phyloP scores from a whole-genome alignment of 37 sponge, comb jelly and placozoan species.

The Chondrilla cf. caribensis region DNA sequence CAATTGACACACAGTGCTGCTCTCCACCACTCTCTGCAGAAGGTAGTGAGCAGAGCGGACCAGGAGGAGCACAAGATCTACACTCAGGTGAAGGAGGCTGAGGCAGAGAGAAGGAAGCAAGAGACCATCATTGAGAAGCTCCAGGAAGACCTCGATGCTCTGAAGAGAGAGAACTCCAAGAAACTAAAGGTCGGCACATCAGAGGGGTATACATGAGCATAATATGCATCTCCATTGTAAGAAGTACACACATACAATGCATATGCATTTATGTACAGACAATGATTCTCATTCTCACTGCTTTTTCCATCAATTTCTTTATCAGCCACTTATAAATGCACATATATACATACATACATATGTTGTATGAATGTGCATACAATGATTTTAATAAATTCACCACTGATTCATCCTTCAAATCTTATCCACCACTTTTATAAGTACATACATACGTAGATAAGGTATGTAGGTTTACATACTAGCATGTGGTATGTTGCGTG shows the following conservation, averaged over 20 bases:
- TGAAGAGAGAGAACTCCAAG: conserved; percentile 56
- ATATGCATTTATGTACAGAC: neutral
- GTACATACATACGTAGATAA: too few species aligned
- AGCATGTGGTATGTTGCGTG: too few species aligned
- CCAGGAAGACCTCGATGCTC: conserved; percentile 56
- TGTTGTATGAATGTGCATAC: too few species aligned
- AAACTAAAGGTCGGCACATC: conserved; percentile 62
- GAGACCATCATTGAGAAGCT: conserved; percentile 36
- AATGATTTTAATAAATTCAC: too few species aligned
- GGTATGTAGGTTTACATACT: too few species aligned
- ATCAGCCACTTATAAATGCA: too few species aligned
- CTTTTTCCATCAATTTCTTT: too few species aligned
- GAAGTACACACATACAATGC: neutral
- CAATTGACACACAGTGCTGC: too few species aligned
- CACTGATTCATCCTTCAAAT: too few species aligned
- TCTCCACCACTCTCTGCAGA: too few species aligned
- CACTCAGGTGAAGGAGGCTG: conserved; percentile 41
- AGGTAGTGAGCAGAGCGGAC: conserved; percentile 46
- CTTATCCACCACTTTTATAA: too few species aligned
- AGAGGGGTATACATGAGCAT: neutral
- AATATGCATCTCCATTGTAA: neutral
- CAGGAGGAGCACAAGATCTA: conserved; percentile 50
- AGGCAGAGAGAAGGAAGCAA: conserved; percentile 58
- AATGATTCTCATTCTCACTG: neutral
- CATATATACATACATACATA: too few species aligned